These are phyloP conservation scores for Oreochromis mossambicus DNA, from an alignment of 2,797 vertebrate genomes.

Conservation along the genomic window DNA sequence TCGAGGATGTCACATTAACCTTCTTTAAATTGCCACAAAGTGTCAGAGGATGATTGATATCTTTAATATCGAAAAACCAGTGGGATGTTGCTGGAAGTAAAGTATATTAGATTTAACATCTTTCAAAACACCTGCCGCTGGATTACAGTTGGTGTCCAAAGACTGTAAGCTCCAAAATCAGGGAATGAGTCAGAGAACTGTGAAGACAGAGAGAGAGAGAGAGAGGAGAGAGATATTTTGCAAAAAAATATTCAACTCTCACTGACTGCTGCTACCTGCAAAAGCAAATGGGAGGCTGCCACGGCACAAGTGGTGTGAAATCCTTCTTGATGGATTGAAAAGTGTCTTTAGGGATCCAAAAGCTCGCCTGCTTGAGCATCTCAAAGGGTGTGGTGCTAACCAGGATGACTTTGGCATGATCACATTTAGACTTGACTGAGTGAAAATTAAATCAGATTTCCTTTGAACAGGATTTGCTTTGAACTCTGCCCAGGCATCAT, in stretches of 20 bases:
- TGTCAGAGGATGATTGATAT: conserved; percentile 36
- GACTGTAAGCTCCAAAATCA: conserved; percentile 14
- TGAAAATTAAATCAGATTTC: conserved; percentile 67
- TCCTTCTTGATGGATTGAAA: conserved; percentile 67
- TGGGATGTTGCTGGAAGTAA: background rate
- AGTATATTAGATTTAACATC: conserved; percentile 34
- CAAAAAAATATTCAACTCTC: conserved; percentile 24
- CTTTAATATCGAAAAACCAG: conserved; percentile 46
- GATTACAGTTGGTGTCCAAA: conserved; percentile 6
- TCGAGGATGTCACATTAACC: conserved; percentile 35
- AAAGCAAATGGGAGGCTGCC: conserved; percentile 50
- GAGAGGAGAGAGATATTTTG: background rate
- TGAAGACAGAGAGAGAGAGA: background rate
- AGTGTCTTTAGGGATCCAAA: conserved; percentile 60
- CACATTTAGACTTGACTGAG: conserved; percentile 58
- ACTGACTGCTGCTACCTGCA: conserved; percentile 20
- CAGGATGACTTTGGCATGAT: conserved; percentile 64
- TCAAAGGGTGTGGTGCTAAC: conserved; percentile 60
- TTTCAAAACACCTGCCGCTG: conserved; percentile 35
- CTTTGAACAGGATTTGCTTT: conserved; percentile 67
- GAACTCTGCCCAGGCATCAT: conserved; percentile 60
- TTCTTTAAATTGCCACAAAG: conserved; percentile 19
- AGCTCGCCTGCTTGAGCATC: conserved; percentile 39
- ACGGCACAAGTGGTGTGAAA: conserved; percentile 62
- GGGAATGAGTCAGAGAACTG: conserved; percentile 19